Evolutionary conservation across 2,113 vertebrate species (phyloP).

Genomic region (Tenrec ecaudatus): DNA sequence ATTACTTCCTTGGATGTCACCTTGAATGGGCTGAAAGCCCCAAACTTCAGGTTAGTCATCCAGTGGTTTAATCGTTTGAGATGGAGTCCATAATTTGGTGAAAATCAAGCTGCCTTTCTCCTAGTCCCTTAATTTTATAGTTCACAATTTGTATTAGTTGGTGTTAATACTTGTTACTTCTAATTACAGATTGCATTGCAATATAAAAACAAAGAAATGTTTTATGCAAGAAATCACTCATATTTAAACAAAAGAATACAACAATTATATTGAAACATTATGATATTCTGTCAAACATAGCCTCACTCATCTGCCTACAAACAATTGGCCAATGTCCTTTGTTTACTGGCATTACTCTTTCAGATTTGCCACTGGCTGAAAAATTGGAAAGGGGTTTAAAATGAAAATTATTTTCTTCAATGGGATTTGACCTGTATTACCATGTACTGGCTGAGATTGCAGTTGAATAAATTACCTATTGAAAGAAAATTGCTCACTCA

Average conservation of each 20-base stretch:
- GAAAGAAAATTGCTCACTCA: constrained; percentile 55
- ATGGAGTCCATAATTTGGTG: background rate
- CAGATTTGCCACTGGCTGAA: background rate
- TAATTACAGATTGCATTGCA: constrained; percentile 19
- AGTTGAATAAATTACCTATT: constrained; percentile 46
- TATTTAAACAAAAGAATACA: constrained; percentile 19
- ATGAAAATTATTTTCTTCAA: constrained; percentile 51
- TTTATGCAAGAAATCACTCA: constrained; percentile 30
- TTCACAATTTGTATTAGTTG: constrained; percentile 3
- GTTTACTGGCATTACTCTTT: background rate
- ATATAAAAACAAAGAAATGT: background rate
- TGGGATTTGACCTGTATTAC: constrained; percentile 30
- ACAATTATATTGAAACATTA: constrained; percentile 26
- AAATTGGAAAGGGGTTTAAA: constrained; percentile 47
- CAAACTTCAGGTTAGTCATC: background rate
- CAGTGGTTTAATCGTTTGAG: background rate
- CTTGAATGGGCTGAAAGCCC: background rate
- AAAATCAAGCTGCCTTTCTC: background rate
- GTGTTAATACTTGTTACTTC: background rate
- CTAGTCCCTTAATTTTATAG: constrained; percentile 5
- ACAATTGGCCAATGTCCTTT: background rate
- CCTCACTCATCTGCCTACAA: background rate
- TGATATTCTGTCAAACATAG: constrained; percentile 3
- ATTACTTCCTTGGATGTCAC: background rate
- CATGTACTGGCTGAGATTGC: constrained; percentile 17